phyloP scores from a whole-genome alignment of 2,888 invertebrate species.

The Acleris emargana region DNA sequence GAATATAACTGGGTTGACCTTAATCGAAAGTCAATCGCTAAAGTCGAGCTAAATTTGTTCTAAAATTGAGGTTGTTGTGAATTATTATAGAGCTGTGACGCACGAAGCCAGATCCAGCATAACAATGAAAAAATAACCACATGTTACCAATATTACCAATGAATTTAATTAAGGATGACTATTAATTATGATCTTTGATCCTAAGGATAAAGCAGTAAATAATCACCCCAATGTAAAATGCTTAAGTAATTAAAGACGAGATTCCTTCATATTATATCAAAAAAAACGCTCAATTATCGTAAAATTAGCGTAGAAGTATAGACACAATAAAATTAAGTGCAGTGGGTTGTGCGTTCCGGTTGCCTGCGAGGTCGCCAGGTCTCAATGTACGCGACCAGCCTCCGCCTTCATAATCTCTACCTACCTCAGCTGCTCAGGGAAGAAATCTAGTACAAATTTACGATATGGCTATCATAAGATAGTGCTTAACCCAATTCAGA shows the following conservation, averaged over 20 bases:
- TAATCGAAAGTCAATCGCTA: conserved; percentile 29
- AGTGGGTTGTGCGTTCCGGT: conserved; percentile 38
- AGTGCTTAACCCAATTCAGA: conserved; percentile 2
- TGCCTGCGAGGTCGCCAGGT: conserved; percentile 46
- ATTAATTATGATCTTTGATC: too few species aligned
- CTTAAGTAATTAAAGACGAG: too few species aligned
- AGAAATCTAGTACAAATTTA: conserved; percentile 6
- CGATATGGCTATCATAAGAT: conserved; percentile 7
- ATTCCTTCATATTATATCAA: too few species aligned
- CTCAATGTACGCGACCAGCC: conserved; percentile 45
- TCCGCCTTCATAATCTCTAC: conserved; percentile 25
- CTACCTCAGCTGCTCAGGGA: conserved; percentile 45
- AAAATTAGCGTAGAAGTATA: conserved; percentile 7
- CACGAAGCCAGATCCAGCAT: not conserved
- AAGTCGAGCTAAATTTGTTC: conserved; percentile 14
- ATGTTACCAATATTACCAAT: too few species aligned
- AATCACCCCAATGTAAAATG: too few species aligned
- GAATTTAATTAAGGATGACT: too few species aligned
- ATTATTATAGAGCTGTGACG: conserved; percentile 9
- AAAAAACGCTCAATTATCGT: not conserved
- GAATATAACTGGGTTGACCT: conserved; percentile 14
- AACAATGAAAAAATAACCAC: too few species aligned
- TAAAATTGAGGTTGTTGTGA: conserved; percentile 1
- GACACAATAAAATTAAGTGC: conserved; percentile 21
- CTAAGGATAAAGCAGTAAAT: too few species aligned